Evolutionary conservation across 1,140 invertebrate species (phyloP).

Genomic region (Drosophila watanabei): DNA sequence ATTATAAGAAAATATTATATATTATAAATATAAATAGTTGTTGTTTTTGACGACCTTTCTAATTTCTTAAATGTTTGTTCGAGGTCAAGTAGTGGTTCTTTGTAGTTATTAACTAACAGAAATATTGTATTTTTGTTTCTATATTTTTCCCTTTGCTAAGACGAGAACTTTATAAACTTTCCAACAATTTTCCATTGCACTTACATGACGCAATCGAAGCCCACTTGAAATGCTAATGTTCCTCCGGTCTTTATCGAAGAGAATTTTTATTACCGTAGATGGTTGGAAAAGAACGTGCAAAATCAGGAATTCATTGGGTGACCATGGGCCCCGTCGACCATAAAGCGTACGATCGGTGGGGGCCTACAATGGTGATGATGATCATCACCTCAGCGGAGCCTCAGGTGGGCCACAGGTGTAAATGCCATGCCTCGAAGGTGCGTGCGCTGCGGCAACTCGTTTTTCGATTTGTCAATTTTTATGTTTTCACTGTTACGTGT

Average conservation of each 20-base stretch:
- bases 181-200: slow-evolving; percentile 23
- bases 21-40: too few species aligned
- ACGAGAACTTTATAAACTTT: neutral
- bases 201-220: slow-evolving; percentile 41
- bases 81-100: too few species aligned
- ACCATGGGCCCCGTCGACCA: slow-evolving; percentile 12
- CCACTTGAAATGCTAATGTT: slow-evolving; percentile 47
- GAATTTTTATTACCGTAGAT: slow-evolving; percentile 50
- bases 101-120: too few species aligned
- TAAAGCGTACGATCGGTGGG: slow-evolving; percentile 38
- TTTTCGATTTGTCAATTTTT: slow-evolving; percentile 55
- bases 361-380: slow-evolving; percentile 2
- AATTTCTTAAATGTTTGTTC: too few species aligned
- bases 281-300: slow-evolving; percentile 33
- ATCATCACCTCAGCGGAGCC: neutral
- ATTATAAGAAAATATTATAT: too few species aligned
- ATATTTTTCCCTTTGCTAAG: neutral
- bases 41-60: too few species aligned
- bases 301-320: slow-evolving; percentile 50
- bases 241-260: slow-evolving; percentile 27
- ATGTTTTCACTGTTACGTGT: slow-evolving; percentile 61
- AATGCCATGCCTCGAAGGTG: slow-evolving; percentile 29
- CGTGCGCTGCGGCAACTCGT: slow-evolving; percentile 28
- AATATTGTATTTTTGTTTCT: too few species aligned
- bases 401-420: slow-evolving; percentile 38